phyloP scores from a whole-genome alignment of 2,888 invertebrate species.

The Archips xylosteana region DNA sequence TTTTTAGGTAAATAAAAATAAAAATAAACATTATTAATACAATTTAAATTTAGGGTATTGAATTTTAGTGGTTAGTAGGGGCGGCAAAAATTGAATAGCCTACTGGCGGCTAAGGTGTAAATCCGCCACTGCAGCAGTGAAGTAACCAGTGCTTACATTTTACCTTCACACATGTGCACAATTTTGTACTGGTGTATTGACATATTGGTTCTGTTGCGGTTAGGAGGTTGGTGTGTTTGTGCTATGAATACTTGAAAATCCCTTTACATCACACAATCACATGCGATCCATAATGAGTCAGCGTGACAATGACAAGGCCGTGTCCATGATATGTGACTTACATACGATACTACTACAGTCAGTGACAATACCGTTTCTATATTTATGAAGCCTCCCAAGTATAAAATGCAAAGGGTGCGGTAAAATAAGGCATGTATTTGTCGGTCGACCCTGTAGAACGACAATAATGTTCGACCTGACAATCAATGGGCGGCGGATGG shows the following conservation, averaged over 20 bases:
- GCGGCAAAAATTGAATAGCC: no score
- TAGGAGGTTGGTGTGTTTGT: neutral
- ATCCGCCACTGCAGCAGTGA: no score
- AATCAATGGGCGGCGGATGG: no score
- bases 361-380: neutral
- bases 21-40: no score
- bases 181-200: neutral
- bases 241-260: neutral
- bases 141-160: neutral
- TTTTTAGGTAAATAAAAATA: no score
- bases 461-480: no score
- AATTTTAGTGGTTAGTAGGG: no score
- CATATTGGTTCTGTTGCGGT: neutral
- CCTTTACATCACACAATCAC: slow-evolving; percentile 20
- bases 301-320: slow-evolving; percentile 25
- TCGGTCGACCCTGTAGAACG: no score
- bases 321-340: slow-evolving; percentile 25
- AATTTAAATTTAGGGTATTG: no score
- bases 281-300: slow-evolving; percentile 29
- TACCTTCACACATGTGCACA: neutral
- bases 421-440: no score
- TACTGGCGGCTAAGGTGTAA: no score
- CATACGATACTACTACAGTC: slow-evolving; percentile 19
- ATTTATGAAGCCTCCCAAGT: neutral
- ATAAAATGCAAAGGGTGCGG: no score